Percentiles rank a stretch among this genome's conserved stretches.
phyloP scores from a whole-genome alignment of 2,888 invertebrate genomes.

The Hypomecis atomaria region DNA sequence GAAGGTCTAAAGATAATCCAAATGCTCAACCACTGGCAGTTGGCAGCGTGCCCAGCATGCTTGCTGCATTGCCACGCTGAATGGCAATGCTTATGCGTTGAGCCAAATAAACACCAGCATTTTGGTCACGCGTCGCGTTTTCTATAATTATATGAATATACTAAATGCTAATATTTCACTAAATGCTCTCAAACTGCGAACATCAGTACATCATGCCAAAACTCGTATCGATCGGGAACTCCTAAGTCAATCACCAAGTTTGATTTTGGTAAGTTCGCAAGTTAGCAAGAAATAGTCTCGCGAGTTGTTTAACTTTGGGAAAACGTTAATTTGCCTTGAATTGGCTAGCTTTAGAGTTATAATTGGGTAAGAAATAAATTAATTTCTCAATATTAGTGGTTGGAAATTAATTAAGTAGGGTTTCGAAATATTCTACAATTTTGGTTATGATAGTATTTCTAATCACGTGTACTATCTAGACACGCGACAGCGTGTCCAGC shows the following conservation, averaged over 20 bases:
- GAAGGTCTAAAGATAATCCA: too few species aligned
- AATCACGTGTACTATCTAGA: too few species aligned
- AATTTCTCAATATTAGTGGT: conserved; percentile 21
- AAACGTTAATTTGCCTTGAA: conserved; percentile 37
- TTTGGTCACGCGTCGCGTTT: too few species aligned
- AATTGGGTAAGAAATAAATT: conserved; percentile 36
- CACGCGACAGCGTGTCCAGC: too few species aligned
- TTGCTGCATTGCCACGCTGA: too few species aligned
- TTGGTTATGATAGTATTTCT: neutral
- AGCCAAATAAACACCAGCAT: too few species aligned
- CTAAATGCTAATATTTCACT: neutral
- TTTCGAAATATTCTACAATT: neutral
- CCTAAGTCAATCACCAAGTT: conserved; percentile 33
- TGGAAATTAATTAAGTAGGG: conserved; percentile 8
- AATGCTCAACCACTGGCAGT: too few species aligned
- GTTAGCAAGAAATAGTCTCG: conserved; percentile 34
- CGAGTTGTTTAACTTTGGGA: conserved; percentile 36
- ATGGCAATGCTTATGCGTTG: too few species aligned
- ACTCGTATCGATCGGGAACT: conserved; percentile 27
- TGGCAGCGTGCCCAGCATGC: too few species aligned
- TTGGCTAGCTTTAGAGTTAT: conserved; percentile 36
- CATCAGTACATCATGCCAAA: neutral
- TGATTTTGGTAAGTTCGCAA: conserved; percentile 32
- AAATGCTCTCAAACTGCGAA: conserved; percentile 1
- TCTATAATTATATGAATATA: too few species aligned